phyloP scores from a whole-genome alignment of 2,797 vertebrate species.

The Cephalopachus bancanus region DNA sequence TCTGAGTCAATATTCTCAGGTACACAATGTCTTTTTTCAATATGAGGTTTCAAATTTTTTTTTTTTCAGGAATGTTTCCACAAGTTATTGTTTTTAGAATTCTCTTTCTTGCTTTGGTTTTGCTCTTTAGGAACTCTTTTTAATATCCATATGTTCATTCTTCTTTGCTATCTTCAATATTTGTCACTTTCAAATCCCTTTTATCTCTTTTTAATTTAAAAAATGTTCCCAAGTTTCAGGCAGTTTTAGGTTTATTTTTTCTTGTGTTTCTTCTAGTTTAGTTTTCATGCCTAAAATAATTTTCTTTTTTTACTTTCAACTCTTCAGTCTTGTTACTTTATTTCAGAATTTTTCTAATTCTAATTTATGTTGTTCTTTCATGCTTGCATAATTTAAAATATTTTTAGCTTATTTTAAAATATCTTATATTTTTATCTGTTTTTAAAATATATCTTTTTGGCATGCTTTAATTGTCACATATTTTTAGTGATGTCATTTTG shows the following conservation, averaged over 20 bases:
- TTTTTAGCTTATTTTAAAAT: constrained; percentile 63
- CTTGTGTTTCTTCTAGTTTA: background rate
- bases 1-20: background rate
- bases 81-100: background rate
- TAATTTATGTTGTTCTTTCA: constrained; percentile 58
- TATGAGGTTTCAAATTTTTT: background rate
- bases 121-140: background rate
- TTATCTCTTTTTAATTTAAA: background rate
- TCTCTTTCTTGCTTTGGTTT: background rate
- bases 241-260: background rate
- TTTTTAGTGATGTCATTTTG: constrained; percentile 18
- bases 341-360: constrained; percentile 66
- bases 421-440: constrained; percentile 50
- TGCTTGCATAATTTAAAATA: constrained; percentile 69
- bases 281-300: constrained; percentile 62
- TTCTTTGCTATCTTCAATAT: constrained; percentile 20
- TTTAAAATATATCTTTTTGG: constrained; percentile 52
- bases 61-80: background rate
- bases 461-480: background rate
- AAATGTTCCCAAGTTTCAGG: background rate
- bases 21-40: background rate
- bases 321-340: constrained; percentile 58
- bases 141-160: background rate
- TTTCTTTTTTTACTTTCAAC: background rate
- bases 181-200: background rate